Conservation (phyloP, 2,113 vertebrate genomes). For the Osmerus eperlanus region DNA sequence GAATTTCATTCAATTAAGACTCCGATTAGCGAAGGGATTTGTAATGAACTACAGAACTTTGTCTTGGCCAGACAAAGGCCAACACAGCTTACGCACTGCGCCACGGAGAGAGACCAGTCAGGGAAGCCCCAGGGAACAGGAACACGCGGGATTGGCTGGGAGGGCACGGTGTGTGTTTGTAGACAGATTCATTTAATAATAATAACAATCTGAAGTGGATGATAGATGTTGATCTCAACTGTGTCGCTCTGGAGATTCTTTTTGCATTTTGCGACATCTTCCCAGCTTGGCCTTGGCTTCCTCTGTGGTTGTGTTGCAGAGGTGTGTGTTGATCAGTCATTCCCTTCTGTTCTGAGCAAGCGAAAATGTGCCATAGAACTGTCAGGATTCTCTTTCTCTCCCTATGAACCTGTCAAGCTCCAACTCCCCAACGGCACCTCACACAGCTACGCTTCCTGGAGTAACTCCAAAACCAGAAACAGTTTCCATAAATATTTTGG, state of each 20-base stretch:
- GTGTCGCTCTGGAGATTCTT: background rate
- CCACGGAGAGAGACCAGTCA: background rate
- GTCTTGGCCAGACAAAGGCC: slow-evolving; percentile 16
- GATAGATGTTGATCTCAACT: too few species aligned
- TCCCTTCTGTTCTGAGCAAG: background rate
- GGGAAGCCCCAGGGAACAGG: background rate
- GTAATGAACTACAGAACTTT: slow-evolving; percentile 22
- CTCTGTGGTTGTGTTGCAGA: too few species aligned
- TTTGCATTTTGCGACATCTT: background rate
- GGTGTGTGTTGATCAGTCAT: background rate
- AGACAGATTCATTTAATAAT: too few species aligned
- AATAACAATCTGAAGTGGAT: too few species aligned
- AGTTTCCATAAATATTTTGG: background rate
- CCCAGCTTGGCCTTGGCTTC: too few species aligned
- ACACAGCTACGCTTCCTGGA: slow-evolving; percentile 17
- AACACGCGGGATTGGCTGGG: too few species aligned
- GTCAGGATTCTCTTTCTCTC: background rate
- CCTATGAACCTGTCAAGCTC: background rate
- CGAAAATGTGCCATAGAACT: background rate
- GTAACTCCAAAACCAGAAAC: background rate
- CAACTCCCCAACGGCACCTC: background rate
- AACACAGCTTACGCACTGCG: background rate
- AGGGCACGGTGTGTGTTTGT: too few species aligned
- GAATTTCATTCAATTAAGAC: slow-evolving; percentile 51
- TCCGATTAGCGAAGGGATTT: slow-evolving; percentile 29